Conservation (phyloP, 2,888 invertebrate genomes). For the Philhelius pedissequus region DNA sequence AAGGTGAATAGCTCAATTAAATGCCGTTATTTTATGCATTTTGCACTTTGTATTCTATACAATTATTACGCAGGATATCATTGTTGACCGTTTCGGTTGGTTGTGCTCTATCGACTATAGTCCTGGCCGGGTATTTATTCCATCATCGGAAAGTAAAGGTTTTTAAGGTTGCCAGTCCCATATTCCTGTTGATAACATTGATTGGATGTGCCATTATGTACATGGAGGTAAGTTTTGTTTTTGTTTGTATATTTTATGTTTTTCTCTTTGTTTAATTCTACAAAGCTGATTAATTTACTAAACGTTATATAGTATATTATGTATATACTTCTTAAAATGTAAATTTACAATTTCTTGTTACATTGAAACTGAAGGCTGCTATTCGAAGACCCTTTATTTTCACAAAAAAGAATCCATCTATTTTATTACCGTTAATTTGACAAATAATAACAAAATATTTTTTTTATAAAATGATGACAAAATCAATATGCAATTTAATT, state of each 20-base stretch:
- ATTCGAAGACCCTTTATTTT: too few species aligned
- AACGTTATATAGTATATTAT: too few species aligned
- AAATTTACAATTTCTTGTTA: too few species aligned
- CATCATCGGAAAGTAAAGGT: constrained; percentile 91
- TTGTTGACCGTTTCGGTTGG: constrained; percentile 88
- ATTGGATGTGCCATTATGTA: constrained; percentile 96
- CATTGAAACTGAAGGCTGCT: too few species aligned
- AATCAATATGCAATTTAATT: too few species aligned
- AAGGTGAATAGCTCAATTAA: neutral
- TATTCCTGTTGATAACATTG: constrained; percentile 93
- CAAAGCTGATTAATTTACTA: too few species aligned
- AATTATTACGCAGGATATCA: constrained; percentile 83
- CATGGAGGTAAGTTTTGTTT: constrained; percentile 85
- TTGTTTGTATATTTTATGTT: neutral
- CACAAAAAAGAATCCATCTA: too few species aligned
- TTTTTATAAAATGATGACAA: too few species aligned
- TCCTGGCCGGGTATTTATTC: constrained; percentile 89
- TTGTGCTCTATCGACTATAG: constrained; percentile 88
- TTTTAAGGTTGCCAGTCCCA: constrained; percentile 95
- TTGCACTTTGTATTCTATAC: neutral
- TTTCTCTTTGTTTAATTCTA: too few species aligned
- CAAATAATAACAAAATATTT: too few species aligned
- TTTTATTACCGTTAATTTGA: too few species aligned
- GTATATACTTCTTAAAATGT: too few species aligned
- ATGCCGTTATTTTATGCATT: neutral